A percentile compares a stretch with the other conserved stretches of the same genome.
Evolutionary conservation across 2,113 vertebrate species (phyloP).

Genomic region (Panthera tigris): DNA sequence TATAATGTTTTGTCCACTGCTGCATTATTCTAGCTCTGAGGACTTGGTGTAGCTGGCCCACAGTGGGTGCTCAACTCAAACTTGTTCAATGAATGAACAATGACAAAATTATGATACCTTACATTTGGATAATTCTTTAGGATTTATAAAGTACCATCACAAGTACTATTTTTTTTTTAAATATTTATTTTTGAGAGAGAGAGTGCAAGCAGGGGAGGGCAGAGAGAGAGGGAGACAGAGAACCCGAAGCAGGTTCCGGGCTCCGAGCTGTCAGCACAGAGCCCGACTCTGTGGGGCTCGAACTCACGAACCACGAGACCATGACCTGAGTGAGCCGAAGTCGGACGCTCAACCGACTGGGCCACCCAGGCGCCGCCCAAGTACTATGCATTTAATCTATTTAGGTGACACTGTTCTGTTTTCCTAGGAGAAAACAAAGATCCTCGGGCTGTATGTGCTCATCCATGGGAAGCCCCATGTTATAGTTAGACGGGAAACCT

Average conservation of each 20-base stretch:
- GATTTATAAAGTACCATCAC: neutral
- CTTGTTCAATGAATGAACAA: neutral
- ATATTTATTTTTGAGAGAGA: too few species aligned
- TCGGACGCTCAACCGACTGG: too few species aligned
- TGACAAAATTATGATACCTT: neutral
- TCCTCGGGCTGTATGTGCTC: neutral
- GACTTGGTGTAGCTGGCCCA: neutral
- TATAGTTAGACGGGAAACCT: neutral
- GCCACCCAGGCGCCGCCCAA: neutral
- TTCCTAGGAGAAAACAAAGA: neutral
- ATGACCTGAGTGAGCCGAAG: too few species aligned
- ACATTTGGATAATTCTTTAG: neutral
- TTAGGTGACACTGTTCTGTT: neutral
- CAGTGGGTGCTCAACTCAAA: neutral
- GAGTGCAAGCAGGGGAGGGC: too few species aligned
- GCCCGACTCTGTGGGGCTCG: too few species aligned
- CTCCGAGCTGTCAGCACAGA: too few species aligned
- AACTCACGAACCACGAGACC: too few species aligned
- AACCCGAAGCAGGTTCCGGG: too few species aligned
- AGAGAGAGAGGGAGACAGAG: too few species aligned
- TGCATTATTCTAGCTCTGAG: neutral
- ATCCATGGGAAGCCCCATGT: neutral
- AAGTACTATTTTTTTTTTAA: neutral
- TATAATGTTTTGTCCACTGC: neutral
- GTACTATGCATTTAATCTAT: neutral